phyloP scores from a whole-genome alignment of 2,113 vertebrate species.

The Mustela lutreola region DNA sequence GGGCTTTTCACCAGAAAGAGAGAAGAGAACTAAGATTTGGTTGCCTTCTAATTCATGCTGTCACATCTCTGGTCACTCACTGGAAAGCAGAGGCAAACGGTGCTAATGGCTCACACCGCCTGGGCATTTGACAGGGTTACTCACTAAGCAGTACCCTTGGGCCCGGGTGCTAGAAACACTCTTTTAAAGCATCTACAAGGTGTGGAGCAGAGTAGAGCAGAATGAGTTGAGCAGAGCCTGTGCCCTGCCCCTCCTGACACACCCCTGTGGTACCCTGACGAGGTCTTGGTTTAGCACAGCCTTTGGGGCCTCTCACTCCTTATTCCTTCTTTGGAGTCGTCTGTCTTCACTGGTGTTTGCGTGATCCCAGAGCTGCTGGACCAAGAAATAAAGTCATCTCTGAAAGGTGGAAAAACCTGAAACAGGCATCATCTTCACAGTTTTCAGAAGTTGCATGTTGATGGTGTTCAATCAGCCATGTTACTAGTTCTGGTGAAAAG shows the following conservation, averaged over 20 bases:
- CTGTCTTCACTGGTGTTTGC: neutral
- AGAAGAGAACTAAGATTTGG: too few species aligned
- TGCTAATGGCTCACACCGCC: too few species aligned
- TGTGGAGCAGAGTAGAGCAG: neutral
- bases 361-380: neutral
- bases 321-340: neutral
- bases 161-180: neutral
- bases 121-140: too few species aligned
- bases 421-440: neutral
- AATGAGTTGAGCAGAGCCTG: neutral
- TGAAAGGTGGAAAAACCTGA: neutral
- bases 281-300: neutral
- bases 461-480: neutral
- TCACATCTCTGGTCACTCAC: too few species aligned
- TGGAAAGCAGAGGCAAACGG: too few species aligned
- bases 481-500: neutral
- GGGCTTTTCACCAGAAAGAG: too few species aligned
- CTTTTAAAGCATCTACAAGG: neutral
- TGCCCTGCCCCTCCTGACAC: neutral
- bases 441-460: slow-evolving; percentile 29
- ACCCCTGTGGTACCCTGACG: neutral
- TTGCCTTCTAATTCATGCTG: too few species aligned
- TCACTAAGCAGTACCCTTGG: too few species aligned
- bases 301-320: neutral
- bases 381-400: neutral